Conservation (phyloP, 35 echinoderm and acorn worm species). For the Apostichopus japonicus region DNA sequence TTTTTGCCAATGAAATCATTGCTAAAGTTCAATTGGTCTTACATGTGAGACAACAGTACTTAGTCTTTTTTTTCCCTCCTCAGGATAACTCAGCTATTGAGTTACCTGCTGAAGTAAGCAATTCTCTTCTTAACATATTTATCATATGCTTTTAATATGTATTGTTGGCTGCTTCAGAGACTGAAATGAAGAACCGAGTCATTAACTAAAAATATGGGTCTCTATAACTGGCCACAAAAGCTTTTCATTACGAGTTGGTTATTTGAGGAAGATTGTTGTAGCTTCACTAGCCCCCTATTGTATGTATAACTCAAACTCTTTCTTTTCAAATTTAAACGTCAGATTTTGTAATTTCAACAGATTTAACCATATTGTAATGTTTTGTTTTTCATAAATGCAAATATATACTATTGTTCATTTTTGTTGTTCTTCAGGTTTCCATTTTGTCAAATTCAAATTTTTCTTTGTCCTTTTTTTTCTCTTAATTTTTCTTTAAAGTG, state of each 20-base stretch:
- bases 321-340: conserved; percentile 21
- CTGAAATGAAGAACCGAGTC: background rate
- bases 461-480: conserved; percentile 9
- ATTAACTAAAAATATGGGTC: background rate
- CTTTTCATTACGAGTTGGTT: background rate
- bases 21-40: conserved; percentile 1
- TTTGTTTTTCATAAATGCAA: conserved; percentile 13
- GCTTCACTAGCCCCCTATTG: background rate
- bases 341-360: conserved; percentile 35
- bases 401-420: background rate
- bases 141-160: conserved; percentile 1
- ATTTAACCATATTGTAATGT: conserved; percentile 9
- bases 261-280: conserved; percentile 15
- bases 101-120: background rate
- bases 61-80: conserved; percentile 35
- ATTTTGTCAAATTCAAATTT: conserved; percentile 3
- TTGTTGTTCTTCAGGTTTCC: conserved; percentile 35
- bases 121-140: conserved; percentile 17
- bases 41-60: conserved; percentile 26
- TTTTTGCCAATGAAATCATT: background rate
- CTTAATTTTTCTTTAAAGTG: conserved; percentile 20
- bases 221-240: background rate
- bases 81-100: too few relatives aligned
- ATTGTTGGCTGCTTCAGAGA: conserved; percentile 21
- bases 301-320: conserved; percentile 1